These are phyloP conservation scores for Myxocyprinus asiaticus DNA, from an alignment of 2,113 vertebrate species.

Conservation along the genomic window DNA sequence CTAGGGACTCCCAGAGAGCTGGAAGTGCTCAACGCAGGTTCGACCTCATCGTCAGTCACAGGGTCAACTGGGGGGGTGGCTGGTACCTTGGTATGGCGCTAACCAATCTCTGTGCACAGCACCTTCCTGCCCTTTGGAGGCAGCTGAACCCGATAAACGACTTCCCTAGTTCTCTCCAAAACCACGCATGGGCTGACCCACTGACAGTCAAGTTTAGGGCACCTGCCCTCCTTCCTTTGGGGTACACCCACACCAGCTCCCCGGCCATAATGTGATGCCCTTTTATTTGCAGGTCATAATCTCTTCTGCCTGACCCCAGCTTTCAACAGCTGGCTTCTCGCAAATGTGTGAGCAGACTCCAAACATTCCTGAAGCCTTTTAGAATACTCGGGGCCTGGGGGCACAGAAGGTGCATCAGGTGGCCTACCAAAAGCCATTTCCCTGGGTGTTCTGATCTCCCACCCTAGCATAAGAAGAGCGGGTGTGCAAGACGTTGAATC, in stretches of 20 bases:
- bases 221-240: background rate
- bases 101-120: no score
- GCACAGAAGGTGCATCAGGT: background rate
- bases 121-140: no score
- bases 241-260: background rate
- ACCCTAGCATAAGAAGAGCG: background rate
- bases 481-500: no score
- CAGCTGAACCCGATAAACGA: no score
- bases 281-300: background rate
- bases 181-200: no score
- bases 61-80: no score
- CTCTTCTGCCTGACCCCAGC: background rate
- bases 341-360: conserved; percentile 15
- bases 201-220: background rate
- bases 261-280: background rate
- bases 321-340: background rate
- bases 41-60: no score
- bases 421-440: background rate
- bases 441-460: background rate
- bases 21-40: no score
- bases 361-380: conserved; percentile 19
- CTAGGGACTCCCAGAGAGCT: no score
- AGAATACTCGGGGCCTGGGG: background rate
- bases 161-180: no score
- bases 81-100: no score